Conservation (phyloP, 1,140 invertebrate genomes). For the Oedothorax gibbosus region DNA sequence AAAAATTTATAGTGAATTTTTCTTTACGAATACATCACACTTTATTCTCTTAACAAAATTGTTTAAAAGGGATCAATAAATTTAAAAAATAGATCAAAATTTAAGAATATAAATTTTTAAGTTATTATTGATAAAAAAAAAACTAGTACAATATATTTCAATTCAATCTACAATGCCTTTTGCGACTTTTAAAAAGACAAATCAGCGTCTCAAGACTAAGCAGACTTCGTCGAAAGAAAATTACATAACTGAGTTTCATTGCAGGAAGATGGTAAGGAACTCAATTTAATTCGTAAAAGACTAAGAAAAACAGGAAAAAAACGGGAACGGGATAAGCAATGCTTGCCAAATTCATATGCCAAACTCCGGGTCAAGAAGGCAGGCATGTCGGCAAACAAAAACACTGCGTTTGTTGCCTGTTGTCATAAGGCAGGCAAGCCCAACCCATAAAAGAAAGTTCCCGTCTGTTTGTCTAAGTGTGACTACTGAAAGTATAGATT, state of each 20-base stretch:
- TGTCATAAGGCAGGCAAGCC: constrained; percentile 25
- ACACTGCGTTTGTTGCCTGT: constrained; percentile 23
- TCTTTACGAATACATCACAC: no score
- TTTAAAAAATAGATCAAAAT: no score
- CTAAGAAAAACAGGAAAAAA: not conserved
- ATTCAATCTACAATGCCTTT: no score
- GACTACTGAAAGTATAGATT: constrained; percentile 24
- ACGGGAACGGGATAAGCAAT: not conserved
- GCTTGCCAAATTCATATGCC: constrained; percentile 35
- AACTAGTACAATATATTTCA: no score
- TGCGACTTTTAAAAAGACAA: not conserved
- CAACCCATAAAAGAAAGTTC: constrained; percentile 36
- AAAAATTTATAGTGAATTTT: no score
- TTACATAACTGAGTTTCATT: constrained; percentile 14
- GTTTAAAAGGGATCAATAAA: no score
- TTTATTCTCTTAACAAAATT: no score
- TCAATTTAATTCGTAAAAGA: constrained; percentile 26
- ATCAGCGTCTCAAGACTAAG: not conserved
- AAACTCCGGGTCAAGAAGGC: constrained; percentile 30
- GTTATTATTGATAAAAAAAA: no score
- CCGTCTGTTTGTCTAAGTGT: constrained; percentile 47
- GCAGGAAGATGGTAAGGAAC: constrained; percentile 4
- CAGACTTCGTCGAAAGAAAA: not conserved
- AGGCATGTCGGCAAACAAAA: constrained; percentile 46
- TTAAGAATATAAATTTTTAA: no score